Conservation (phyloP, 2,888 invertebrate species). For the Noctua pronuba region DNA sequence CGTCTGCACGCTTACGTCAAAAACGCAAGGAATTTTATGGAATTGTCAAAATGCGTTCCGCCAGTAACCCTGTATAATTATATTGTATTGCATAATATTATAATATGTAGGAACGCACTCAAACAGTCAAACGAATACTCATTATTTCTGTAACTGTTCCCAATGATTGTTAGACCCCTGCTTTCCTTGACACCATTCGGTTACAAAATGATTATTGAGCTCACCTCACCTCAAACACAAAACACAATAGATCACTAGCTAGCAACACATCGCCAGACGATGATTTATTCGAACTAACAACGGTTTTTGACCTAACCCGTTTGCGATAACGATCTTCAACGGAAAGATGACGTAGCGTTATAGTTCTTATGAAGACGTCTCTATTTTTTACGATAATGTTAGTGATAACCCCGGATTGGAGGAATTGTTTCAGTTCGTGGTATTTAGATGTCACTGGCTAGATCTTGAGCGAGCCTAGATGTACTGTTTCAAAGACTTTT, state of each 20-base stretch:
- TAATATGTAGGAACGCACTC: neutral
- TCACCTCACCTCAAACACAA: neutral
- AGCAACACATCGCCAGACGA: constrained; percentile 17
- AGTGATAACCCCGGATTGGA: constrained; percentile 42
- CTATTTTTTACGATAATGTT: constrained; percentile 36
- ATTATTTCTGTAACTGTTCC: neutral
- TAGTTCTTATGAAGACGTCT: constrained; percentile 40
- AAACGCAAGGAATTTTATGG: neutral
- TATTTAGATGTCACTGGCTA: constrained; percentile 30
- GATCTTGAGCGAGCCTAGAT: neutral
- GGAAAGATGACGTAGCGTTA: constrained; percentile 45
- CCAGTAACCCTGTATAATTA: neutral
- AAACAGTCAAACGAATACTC: neutral
- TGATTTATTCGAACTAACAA: constrained; percentile 31
- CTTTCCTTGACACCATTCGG: neutral
- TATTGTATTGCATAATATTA: neutral
- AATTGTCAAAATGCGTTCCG: neutral
- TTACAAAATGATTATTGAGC: constrained; percentile 10
- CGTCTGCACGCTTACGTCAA: neutral
- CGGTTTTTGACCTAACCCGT: constrained; percentile 45
- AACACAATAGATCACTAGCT: constrained; percentile 23
- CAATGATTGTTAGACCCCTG: neutral
- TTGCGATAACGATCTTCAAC: constrained; percentile 55
- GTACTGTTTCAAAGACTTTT: constrained; percentile 5
- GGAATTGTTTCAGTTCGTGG: constrained; percentile 39